These are phyloP conservation scores for Molossus alvarezi DNA, from an alignment of 2,797 vertebrate species.

Conservation along the genomic window DNA sequence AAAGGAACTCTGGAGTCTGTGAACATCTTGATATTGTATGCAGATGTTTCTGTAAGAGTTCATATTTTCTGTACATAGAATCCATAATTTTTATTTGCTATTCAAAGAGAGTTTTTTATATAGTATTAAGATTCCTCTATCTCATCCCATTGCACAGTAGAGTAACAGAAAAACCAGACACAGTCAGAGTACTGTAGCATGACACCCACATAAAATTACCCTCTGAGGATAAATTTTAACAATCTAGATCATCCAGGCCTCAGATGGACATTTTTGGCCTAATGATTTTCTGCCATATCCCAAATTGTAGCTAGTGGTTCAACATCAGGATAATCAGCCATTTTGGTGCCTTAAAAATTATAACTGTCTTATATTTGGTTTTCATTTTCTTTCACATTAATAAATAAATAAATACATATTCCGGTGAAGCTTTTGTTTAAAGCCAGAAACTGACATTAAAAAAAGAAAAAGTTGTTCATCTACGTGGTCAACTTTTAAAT, in stretches of 20 bases:
- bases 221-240: background rate
- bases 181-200: background rate
- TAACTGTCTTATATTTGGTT: background rate
- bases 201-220: background rate
- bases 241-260: constrained; percentile 8
- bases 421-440: constrained; percentile 46
- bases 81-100: constrained; percentile 20
- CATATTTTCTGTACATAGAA: background rate
- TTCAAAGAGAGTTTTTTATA: constrained; percentile 31
- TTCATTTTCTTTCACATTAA: background rate
- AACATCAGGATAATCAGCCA: background rate
- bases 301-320: background rate
- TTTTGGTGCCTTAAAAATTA: constrained; percentile 50
- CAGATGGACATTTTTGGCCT: background rate
- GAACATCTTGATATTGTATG: constrained; percentile 39
- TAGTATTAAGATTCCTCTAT: background rate
- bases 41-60: constrained; percentile 2
- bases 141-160: background rate
- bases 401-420: constrained; percentile 57
- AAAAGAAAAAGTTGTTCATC: background rate
- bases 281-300: background rate
- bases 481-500: constrained; percentile 42
- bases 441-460: background rate
- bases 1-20: background rate
- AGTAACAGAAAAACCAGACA: constrained; percentile 18